These are phyloP conservation scores for Dermochelys coriacea DNA, from an alignment of 2,797 vertebrate genomes.

Conservation along the genomic window DNA sequence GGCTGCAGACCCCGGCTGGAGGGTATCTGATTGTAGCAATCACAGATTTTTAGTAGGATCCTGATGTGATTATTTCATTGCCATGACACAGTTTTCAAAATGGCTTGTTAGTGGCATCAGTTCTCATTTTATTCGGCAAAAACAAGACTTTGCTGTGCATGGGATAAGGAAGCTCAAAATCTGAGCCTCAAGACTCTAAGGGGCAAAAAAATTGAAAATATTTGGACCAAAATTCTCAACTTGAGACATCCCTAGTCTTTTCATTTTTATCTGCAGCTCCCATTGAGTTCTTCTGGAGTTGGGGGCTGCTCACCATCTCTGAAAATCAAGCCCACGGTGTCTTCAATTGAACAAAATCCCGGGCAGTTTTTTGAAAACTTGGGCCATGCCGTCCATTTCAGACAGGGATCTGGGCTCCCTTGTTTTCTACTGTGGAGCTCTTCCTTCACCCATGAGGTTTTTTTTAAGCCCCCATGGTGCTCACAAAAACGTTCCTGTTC, in stretches of 20 bases:
- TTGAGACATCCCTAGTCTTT: rapidly evolving
- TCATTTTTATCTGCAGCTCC: rapidly evolving
- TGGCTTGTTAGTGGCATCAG: not conserved
- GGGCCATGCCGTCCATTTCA: rapidly evolving
- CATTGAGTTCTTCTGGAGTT: not conserved
- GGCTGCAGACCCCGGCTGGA: not conserved
- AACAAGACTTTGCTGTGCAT: rapidly evolving
- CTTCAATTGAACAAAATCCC: not conserved
- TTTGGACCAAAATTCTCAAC: not conserved
- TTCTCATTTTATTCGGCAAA: not conserved
- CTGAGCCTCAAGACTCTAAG: not conserved
- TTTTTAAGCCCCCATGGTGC: not conserved
- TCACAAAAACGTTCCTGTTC: not conserved
- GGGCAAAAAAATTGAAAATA: not conserved
- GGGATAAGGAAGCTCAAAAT: not conserved
- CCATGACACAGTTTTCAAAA: not conserved
- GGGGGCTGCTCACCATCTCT: rapidly evolving
- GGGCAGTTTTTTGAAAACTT: not conserved
- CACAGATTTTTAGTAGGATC: not conserved
- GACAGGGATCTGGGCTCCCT: not conserved
- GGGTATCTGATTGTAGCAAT: not conserved
- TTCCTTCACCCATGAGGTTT: not conserved
- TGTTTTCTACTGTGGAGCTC: not conserved
- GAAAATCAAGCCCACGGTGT: not conserved
- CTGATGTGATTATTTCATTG: not conserved